Conservation (phyloP, 2,797 vertebrate genomes). For the Euphonia xanthogaster region DNA sequence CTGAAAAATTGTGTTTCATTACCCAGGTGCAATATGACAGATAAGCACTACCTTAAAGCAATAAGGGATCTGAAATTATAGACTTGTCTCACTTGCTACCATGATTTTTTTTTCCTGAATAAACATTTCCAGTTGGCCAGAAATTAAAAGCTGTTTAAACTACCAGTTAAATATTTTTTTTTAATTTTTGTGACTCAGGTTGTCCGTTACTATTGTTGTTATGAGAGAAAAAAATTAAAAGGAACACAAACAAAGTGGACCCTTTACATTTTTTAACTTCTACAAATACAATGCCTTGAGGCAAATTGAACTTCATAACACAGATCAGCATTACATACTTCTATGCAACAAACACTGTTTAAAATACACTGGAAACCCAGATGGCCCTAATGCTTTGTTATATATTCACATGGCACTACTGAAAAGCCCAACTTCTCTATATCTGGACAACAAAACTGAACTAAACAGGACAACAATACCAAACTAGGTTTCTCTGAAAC, state of each 20-base stretch:
- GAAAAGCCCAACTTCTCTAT: slow-evolving; percentile 16
- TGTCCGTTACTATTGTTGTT: not conserved
- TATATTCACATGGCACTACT: not conserved
- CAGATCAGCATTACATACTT: not conserved
- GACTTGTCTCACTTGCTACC: not conserved
- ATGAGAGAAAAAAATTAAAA: not conserved
- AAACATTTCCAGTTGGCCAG: not conserved
- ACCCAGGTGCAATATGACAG: not conserved
- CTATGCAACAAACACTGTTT: not conserved
- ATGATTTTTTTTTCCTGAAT: not conserved
- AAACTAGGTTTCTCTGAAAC: slow-evolving; percentile 14
- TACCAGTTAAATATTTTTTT: not conserved
- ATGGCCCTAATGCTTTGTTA: not conserved
- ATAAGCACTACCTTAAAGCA: not conserved
- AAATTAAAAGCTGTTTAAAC: not conserved
- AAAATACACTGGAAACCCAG: not conserved
- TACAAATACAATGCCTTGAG: not conserved
- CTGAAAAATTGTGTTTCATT: not conserved
- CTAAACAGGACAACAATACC: not conserved
- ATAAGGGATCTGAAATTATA: not conserved
- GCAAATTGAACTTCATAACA: not conserved
- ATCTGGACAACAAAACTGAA: not conserved
- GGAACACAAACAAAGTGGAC: not conserved
- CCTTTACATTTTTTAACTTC: not conserved
- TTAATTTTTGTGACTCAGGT: not conserved